Evolutionary conservation across 2,797 vertebrate species (phyloP).

Genomic region (Lithobates sylvaticus): DNA sequence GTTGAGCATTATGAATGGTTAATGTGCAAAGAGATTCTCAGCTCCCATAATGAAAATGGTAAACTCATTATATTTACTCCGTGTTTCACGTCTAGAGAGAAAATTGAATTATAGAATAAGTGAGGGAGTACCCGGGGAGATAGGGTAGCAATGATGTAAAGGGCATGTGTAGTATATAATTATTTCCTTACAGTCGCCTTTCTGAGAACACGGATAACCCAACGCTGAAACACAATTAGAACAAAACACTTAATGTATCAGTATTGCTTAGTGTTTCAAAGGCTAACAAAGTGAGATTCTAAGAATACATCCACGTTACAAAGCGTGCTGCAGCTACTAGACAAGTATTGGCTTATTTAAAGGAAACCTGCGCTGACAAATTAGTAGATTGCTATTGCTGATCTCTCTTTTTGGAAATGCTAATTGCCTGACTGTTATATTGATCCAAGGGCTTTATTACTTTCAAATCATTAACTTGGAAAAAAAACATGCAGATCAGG

Average conservation of each 20-base stretch:
- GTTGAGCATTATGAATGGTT: constrained; percentile 5
- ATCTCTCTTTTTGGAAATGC: too few species aligned
- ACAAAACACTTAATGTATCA: neutral
- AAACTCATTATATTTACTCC: constrained; percentile 3
- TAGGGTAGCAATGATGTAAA: constrained; percentile 4
- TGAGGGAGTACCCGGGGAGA: constrained; percentile 4
- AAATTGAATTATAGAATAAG: constrained; percentile 7
- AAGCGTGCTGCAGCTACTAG: too few species aligned
- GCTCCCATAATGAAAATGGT: constrained; percentile 5
- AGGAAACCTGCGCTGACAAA: too few species aligned
- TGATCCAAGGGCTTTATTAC: too few species aligned
- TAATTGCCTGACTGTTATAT: too few species aligned
- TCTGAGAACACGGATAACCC: neutral
- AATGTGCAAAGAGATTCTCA: constrained; percentile 5
- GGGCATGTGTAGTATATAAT: constrained; percentile 67
- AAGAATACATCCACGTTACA: too few species aligned
- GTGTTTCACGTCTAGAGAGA: constrained; percentile 2
- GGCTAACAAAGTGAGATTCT: neutral
- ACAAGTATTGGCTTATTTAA: too few species aligned
- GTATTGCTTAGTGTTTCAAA: neutral
- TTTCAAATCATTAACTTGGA: too few species aligned
- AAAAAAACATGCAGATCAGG: too few species aligned
- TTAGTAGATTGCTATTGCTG: too few species aligned
- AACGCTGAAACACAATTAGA: neutral
- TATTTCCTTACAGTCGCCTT: constrained; percentile 66